Evolutionary conservation across 2,888 invertebrate genomes (phyloP).

Genomic region (Nowickia ferox): DNA sequence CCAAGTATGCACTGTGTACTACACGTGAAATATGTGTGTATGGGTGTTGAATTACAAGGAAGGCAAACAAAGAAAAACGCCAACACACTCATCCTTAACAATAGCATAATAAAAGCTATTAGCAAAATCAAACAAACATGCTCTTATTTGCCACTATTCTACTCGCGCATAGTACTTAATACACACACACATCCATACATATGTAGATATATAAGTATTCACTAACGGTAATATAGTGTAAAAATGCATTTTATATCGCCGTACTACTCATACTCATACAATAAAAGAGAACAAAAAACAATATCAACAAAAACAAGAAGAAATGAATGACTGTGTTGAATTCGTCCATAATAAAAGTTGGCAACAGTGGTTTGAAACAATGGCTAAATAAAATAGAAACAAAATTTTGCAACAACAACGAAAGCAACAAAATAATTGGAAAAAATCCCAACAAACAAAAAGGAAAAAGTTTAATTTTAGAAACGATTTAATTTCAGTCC

Average conservation of each 20-base stretch:
- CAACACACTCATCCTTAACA: conserved; percentile 53
- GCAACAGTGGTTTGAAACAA: conserved; percentile 60
- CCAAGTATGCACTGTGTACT: too few relatives aligned
- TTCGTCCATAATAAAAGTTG: conserved; percentile 62
- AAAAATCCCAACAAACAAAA: conserved; percentile 28
- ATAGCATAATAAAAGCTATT: conserved; percentile 62
- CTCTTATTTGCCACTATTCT: background rate
- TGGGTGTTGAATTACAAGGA: conserved; percentile 48
- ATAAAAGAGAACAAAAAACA: conserved; percentile 16
- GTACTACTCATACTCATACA: conserved; percentile 26
- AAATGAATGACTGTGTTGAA: conserved; percentile 71
- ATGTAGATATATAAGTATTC: background rate
- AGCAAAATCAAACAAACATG: conserved; percentile 48
- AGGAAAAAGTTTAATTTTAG: conserved; percentile 66
- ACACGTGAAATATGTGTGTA: background rate
- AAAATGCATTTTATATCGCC: conserved; percentile 33
- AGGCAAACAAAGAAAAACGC: conserved; percentile 48
- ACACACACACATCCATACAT: too few relatives aligned
- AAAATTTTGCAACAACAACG: conserved; percentile 38
- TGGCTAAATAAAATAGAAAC: conserved; percentile 65
- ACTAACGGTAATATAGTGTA: conserved; percentile 21
- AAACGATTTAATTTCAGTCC: conserved; percentile 66
- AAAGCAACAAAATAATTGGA: conserved; percentile 25
- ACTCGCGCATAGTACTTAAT: too few relatives aligned
- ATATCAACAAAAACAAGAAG: conserved; percentile 53